Evolutionary conservation across 2,888 invertebrate genomes (phyloP), one percentile per base, ranked within the genome.

Genomic region (Protodeltote pygarga): DNA sequence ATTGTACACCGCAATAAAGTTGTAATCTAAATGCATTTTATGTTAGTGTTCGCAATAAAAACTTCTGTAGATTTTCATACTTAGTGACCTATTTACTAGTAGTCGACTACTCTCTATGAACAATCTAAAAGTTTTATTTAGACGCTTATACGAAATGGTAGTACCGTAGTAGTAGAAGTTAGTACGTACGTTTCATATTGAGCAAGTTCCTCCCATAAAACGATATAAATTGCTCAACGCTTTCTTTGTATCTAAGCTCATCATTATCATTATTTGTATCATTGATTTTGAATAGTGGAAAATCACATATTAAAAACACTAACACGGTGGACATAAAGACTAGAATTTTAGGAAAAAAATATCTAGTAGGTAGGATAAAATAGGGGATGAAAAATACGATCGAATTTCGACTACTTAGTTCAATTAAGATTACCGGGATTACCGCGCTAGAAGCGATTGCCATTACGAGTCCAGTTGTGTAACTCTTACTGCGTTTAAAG

Each of bases 401-500:
- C n/a, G n/a, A n/a, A n/a, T n/a, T n/a, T n/a, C n/a, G n/a, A n/a
- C n/a, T n/a, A n/a, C n/a, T n/a, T n/a, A n/a, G n/a, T n/a, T n/a
- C n/a, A n/a, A n/a, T n/a, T n/a, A n/a, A n/a, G n/a, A n/a, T n/a
- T n/a, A n/a, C n/a, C n/a, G n/a, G n/a, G n/a, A n/a, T n/a, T n/a
- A n/a, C n/a, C n/a, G n/a, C n/a, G n/a, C n/a, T n/a, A n/a, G n/a
- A n/a, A n/a, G n/a, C n/a, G n/a, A n/a, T n/a, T n/a, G 23, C 23
- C 34, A 25, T 47, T 49, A 55, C 42, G 38, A 48, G 34, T 49
- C 25, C 34, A 46, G 20, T 64, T 61, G 44, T 49, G 52, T 47
- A 48, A 57, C 35, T 58, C 28, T 23, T 61, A 58, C 48, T 32
- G 52, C 34, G 25, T 40, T 44, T 51, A 48, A 41, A 52, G 37